Evolutionary conservation across 2,888 invertebrate species (phyloP).

Genomic region (Eupithecia insigniata): DNA sequence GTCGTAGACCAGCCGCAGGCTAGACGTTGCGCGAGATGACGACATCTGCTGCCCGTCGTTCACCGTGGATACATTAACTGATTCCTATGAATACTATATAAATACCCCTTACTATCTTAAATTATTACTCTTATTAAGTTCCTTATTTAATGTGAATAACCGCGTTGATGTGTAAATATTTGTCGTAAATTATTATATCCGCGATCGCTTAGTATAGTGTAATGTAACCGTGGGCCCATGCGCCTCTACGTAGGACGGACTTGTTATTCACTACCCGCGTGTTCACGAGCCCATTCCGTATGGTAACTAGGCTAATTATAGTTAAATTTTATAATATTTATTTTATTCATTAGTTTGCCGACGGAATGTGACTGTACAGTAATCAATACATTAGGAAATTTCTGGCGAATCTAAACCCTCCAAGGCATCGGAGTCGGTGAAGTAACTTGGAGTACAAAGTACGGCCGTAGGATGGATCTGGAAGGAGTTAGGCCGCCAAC

Average conservation of each 20-base stretch:
- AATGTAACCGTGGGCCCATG: constrained; percentile 69
- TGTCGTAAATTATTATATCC: constrained; percentile 80
- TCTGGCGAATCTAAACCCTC: constrained; percentile 55
- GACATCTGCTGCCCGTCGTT: constrained; percentile 65
- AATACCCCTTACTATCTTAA: constrained; percentile 76
- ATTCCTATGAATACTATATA: constrained; percentile 80
- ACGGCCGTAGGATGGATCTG: neutral
- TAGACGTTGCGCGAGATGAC: constrained; percentile 56
- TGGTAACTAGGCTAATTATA: constrained; percentile 82
- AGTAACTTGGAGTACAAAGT: neutral
- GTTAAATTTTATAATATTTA: constrained; percentile 81
- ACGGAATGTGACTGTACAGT: constrained; percentile 84
- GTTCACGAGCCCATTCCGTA: constrained; percentile 82
- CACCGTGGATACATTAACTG: constrained; percentile 78
- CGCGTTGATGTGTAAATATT: constrained; percentile 79
- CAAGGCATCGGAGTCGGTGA: constrained; percentile 22
- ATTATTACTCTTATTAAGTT: constrained; percentile 79
- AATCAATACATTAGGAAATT: constrained; percentile 74
- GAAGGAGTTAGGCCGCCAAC: constrained; percentile 42
- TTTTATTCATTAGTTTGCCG: constrained; percentile 81
- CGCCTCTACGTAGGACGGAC: constrained; percentile 72
- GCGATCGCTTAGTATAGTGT: constrained; percentile 74
- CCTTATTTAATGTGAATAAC: constrained; percentile 77
- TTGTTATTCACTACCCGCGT: constrained; percentile 83
- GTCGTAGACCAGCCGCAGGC: constrained; percentile 39